A percentile compares a stretch with the other conserved stretches of the same genome.
Evolutionary conservation across 2,113 vertebrate genomes (phyloP).

Genomic region (Clarias batrachus): DNA sequence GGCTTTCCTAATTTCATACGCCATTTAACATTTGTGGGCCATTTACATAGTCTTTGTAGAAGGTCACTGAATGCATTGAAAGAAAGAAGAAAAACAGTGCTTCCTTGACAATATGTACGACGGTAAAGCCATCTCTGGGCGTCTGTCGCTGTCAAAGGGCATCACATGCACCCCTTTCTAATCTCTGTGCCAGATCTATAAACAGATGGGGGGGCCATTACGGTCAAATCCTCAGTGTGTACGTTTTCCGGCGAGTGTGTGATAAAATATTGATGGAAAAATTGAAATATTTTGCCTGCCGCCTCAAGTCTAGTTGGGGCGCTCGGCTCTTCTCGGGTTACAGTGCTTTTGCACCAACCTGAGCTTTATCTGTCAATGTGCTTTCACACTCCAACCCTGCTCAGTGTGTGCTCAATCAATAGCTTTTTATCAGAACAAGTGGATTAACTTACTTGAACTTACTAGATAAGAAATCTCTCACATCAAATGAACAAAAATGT

Average conservation of each 20-base stretch:
- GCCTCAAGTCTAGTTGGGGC: slow-evolving; percentile 56
- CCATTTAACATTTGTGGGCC: slow-evolving; percentile 61
- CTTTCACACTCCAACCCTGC: slow-evolving; percentile 51
- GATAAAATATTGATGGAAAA: slow-evolving; percentile 84
- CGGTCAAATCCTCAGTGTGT: slow-evolving; percentile 66
- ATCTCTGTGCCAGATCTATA: slow-evolving; percentile 65
- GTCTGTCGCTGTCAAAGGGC: slow-evolving; percentile 71
- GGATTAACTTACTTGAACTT: slow-evolving; percentile 57
- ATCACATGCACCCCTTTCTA: slow-evolving; percentile 55
- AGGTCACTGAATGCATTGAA: background rate
- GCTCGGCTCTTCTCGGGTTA: slow-evolving; percentile 68
- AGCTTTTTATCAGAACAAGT: slow-evolving; percentile 58
- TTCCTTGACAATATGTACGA: slow-evolving; percentile 14
- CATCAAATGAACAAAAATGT: background rate
- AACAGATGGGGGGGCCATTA: slow-evolving; percentile 79
- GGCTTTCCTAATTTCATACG: slow-evolving; percentile 48
- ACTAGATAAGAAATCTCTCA: background rate
- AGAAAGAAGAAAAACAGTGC: background rate
- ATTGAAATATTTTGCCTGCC: slow-evolving; percentile 81
- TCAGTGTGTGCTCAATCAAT: slow-evolving; percentile 62
- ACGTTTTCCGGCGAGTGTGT: slow-evolving; percentile 72
- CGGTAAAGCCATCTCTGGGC: slow-evolving; percentile 32
- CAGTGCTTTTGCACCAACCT: slow-evolving; percentile 57
- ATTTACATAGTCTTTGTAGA: slow-evolving; percentile 26
- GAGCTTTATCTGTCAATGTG: slow-evolving; percentile 56